Evolutionary conservation across 2,888 invertebrate species (phyloP), one percentile per base, ranked within the genome.

Genomic region (Pammene aurita): DNA sequence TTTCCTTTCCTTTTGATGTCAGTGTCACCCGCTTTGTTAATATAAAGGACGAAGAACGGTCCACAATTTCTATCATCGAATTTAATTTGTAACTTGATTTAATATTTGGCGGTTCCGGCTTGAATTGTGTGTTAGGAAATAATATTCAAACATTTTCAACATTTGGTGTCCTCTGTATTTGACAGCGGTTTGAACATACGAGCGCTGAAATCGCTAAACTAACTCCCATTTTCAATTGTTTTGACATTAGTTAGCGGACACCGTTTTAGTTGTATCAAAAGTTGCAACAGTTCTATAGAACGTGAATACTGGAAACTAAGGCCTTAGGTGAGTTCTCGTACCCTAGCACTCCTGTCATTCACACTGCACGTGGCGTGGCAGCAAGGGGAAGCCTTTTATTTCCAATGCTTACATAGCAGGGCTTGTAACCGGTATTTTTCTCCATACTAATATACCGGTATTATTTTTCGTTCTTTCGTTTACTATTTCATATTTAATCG

Each of bases 1-100:
- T 50, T 56, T 62, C 26, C 56, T 50, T 56, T 62, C 26, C 56
- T 57, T 67, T 63, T 44, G 56, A 67, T 63, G 44, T 52, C 57
- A 48, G 34, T 50, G 48, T 41, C 48, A 34, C 46, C 5, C 18
- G 18, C 16, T 61, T 18, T 60, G 44, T 44, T 26, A 34, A 58
- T 58, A 44, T 46, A 61, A 16, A 48, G 14, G 26, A 9, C 14
- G 60, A 35, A 46, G 34, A 35, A 5, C 44, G 58, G 41, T 18
- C 16, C n/a, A 9, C 42, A 42, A 56, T 56, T 42, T 16, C 11
- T 11, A 18, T n/a, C 13, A 57, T 26, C 9, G 7, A 14, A 16
- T 2, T 48, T 7, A 2, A 14, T 5, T 14, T 10, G 34, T 10
- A 60, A 34, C 7, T 5, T 10, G 0, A 26, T 0, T 46, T 7